phyloP scores from a whole-genome alignment of 2,113 vertebrate genomes.

The Meriones unguiculatus region DNA sequence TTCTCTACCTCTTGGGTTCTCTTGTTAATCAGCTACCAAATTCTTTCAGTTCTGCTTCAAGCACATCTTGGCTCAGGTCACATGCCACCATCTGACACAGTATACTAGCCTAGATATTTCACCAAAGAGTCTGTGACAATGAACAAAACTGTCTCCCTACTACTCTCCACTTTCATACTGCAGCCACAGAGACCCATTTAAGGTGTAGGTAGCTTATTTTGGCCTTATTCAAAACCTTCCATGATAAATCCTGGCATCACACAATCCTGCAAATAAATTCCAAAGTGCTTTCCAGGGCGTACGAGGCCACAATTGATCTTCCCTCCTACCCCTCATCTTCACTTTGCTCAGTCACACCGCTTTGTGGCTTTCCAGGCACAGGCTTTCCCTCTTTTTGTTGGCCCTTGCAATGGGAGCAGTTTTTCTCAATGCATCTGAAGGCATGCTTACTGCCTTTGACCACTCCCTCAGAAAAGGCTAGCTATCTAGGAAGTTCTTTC shows the following conservation, averaged over 20 bases:
- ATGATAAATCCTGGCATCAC: neutral
- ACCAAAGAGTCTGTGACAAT: neutral
- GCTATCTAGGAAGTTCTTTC: neutral
- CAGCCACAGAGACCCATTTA: neutral
- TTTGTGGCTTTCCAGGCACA: neutral
- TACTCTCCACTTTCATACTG: neutral
- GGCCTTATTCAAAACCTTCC: neutral
- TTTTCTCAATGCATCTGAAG: neutral
- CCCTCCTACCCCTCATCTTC: neutral
- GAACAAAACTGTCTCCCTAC: neutral
- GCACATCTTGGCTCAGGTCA: neutral
- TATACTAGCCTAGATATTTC: neutral
- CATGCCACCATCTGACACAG: neutral
- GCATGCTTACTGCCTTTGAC: neutral
- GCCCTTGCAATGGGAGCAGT: neutral
- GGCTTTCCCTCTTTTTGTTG: neutral
- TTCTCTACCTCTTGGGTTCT: neutral
- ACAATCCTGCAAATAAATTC: constrained; percentile 30
- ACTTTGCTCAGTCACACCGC: neutral
- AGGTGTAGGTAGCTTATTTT: neutral
- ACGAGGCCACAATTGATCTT: neutral
- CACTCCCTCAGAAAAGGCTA: neutral
- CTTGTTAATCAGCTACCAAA: neutral
- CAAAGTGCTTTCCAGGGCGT: neutral
- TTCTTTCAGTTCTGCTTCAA: neutral